Percentiles rank a stretch among this genome's conserved stretches.
These are phyloP conservation scores for Bemisia tabaci DNA, from an alignment of 1,140 invertebrate genomes.

Conservation along the genomic window DNA sequence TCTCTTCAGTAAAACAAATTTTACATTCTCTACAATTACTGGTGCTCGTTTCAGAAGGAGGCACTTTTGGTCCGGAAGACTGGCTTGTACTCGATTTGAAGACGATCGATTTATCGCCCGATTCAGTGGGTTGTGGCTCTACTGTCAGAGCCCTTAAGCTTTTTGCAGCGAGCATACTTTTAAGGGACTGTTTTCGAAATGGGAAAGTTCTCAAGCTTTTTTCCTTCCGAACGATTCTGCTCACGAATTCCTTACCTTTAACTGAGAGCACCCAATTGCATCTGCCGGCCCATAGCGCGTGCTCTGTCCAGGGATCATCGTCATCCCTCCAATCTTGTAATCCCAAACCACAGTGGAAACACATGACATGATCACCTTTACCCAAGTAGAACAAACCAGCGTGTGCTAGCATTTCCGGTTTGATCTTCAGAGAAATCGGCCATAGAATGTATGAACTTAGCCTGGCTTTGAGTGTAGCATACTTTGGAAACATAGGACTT, in stretches of 20 bases:
- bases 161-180: neutral
- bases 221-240: conserved; percentile 23
- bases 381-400: conserved; percentile 53
- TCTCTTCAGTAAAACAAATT: conserved; percentile 65
- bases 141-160: neutral
- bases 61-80: neutral
- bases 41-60: conserved; percentile 2
- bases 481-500: too few relatives aligned
- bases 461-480: too few relatives aligned
- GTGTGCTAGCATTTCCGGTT: conserved; percentile 12
- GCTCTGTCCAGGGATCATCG: conserved; percentile 77
- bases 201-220: too few relatives aligned
- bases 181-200: conserved; percentile 3
- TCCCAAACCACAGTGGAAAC: conserved; percentile 72
- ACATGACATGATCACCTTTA: conserved; percentile 44
- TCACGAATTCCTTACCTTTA: conserved; percentile 56
- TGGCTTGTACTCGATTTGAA: neutral
- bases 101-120: neutral
- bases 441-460: too few relatives aligned
- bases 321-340: conserved; percentile 72
- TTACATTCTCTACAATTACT: too few relatives aligned
- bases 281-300: conserved; percentile 66
- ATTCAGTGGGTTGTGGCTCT: neutral
- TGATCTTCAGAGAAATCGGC: too few relatives aligned
- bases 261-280: conserved; percentile 57